Conservation (phyloP, 1,140 invertebrate genomes). For the Trichonephila clavata region DNA sequence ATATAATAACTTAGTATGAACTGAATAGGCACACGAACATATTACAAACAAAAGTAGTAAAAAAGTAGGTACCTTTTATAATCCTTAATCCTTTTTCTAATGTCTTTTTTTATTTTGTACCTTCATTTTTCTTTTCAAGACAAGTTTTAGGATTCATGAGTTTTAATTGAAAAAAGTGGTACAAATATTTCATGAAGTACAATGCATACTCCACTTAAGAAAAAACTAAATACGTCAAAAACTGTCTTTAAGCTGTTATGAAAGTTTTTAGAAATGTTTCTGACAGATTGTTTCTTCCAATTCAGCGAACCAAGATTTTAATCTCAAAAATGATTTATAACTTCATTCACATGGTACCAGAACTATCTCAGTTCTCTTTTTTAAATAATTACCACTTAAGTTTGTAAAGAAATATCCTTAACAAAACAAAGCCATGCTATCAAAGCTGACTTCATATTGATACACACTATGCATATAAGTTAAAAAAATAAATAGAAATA, state of each 20-base stretch:
- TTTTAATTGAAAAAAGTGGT: background rate
- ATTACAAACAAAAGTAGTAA: too few relatives aligned
- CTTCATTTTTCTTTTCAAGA: background rate
- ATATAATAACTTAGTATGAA: too few relatives aligned
- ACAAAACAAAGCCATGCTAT: too few relatives aligned
- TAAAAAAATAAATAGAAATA: too few relatives aligned
- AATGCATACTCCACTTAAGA: background rate
- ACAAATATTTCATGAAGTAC: background rate
- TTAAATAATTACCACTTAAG: background rate
- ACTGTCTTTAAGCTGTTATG: background rate
- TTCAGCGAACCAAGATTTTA: background rate
- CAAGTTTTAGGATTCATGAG: background rate
- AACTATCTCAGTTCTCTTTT: background rate
- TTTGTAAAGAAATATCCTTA: background rate
- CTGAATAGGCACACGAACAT: too few relatives aligned
- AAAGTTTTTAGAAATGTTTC: background rate
- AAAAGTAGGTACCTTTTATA: too few relatives aligned
- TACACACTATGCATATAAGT: too few relatives aligned
- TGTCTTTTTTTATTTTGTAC: too few relatives aligned
- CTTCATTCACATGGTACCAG: background rate
- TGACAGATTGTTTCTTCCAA: background rate
- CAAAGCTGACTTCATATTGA: too few relatives aligned
- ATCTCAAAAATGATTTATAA: background rate
- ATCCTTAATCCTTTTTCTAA: too few relatives aligned
- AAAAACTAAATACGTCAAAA: background rate